Conservation (phyloP, 2,113 vertebrate genomes). For the Hiodon tergisus region DNA sequence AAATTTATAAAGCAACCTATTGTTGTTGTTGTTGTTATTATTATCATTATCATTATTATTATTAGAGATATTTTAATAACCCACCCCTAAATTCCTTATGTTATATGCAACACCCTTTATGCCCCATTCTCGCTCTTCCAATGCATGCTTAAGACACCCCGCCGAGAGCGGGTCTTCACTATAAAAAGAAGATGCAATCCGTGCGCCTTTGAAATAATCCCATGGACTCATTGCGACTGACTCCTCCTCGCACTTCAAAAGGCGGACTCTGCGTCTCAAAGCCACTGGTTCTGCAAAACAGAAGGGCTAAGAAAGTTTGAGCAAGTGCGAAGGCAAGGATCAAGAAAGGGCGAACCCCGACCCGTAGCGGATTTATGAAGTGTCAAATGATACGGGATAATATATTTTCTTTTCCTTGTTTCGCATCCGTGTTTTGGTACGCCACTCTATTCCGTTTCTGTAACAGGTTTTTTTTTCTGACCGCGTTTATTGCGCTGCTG, state of each 20-base stretch:
- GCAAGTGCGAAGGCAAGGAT: neutral
- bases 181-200: slow-evolving; percentile 60
- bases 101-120: neutral
- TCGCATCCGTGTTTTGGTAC: neutral
- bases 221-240: slow-evolving; percentile 46
- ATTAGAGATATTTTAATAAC: neutral
- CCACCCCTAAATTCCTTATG: neutral
- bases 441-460: neutral
- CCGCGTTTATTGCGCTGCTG: neutral
- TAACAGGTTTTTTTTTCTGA: neutral
- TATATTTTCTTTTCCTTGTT: neutral
- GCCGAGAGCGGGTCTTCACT: slow-evolving; percentile 66
- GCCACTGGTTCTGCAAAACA: slow-evolving; percentile 33
- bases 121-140: slow-evolving; percentile 43
- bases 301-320: slow-evolving; percentile 19
- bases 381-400: neutral
- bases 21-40: neutral
- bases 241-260: slow-evolving; percentile 40
- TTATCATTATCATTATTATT: neutral
- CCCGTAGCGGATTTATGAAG: neutral
- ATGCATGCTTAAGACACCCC: slow-evolving; percentile 65
- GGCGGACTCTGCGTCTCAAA: neutral
- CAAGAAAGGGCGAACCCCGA: neutral
- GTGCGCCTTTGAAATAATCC: slow-evolving; percentile 48
- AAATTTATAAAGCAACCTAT: neutral